phyloP scores from a whole-genome alignment of 2,888 invertebrate genomes.

The Clivina fossor region DNA sequence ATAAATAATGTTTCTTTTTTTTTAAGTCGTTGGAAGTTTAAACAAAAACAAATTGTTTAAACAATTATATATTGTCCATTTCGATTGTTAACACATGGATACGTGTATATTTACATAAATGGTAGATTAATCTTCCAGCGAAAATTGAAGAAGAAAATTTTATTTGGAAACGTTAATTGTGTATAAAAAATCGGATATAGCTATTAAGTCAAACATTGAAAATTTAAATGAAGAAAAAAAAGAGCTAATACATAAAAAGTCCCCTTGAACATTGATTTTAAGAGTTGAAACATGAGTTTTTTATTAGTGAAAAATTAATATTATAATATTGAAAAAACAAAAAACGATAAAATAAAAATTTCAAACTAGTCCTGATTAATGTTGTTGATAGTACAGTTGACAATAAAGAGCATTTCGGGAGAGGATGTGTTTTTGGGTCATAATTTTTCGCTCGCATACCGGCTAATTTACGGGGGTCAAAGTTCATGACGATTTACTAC shows the following conservation, averaged over 20 bases:
- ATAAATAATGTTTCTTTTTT: too few relatives aligned
- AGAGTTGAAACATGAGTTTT: slow-evolving; percentile 50
- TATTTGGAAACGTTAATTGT: slow-evolving; percentile 52
- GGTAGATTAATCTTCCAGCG: slow-evolving; percentile 41
- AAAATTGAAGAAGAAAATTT: slow-evolving; percentile 40
- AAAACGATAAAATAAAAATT: slow-evolving; percentile 55
- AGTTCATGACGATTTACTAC: too few relatives aligned
- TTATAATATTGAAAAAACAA: slow-evolving; percentile 53
- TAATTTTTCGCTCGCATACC: too few relatives aligned
- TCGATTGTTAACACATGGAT: slow-evolving; percentile 2
- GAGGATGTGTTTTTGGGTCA: slow-evolving; percentile 43
- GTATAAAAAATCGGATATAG: slow-evolving; percentile 41
- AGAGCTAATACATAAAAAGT: slow-evolving; percentile 51
- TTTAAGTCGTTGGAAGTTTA: slow-evolving; percentile 8
- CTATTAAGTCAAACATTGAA: slow-evolving; percentile 47
- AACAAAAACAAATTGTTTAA: slow-evolving; percentile 18
- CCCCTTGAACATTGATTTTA: slow-evolving; percentile 51
- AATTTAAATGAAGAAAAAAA: slow-evolving; percentile 50
- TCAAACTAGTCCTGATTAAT: slow-evolving; percentile 55
- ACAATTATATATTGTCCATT: not conserved
- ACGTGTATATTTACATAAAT: slow-evolving; percentile 5
- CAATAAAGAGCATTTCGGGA: slow-evolving; percentile 56
- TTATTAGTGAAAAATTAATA: slow-evolving; percentile 54
- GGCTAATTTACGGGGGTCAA: too few relatives aligned
- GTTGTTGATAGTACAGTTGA: slow-evolving; percentile 56